These are phyloP conservation scores for Rhynchophorus ferrugineus DNA, from an alignment of 1,140 invertebrate genomes.

Conservation along the genomic window DNA sequence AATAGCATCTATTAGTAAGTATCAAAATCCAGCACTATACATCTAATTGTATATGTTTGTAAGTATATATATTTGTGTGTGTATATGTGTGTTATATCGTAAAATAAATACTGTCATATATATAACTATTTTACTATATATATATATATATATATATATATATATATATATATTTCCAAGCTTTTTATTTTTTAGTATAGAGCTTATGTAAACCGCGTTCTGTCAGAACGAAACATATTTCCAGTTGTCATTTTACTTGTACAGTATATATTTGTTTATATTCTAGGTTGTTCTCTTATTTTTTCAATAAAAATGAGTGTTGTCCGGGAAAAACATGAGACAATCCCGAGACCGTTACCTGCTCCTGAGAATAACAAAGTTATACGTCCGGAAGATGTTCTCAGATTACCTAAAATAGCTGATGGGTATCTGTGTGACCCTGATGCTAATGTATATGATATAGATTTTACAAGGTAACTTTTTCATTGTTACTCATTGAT, in stretches of 20 bases:
- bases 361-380: constrained; percentile 21
- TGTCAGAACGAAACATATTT: not conserved
- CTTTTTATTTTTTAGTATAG: constrained; percentile 1
- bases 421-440: constrained; percentile 83
- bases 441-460: constrained; percentile 94
- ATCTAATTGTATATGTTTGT: too few species aligned
- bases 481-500: not conserved
- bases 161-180: too few species aligned
- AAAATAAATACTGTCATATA: too few species aligned
- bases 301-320: constrained; percentile 34
- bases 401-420: constrained; percentile 52
- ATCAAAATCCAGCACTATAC: too few species aligned
- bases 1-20: too few species aligned
- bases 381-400: constrained; percentile 56
- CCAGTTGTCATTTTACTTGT: not conserved
- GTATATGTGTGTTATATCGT: too few species aligned
- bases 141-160: too few species aligned
- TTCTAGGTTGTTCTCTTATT: constrained; percentile 1
- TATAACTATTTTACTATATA: too few species aligned
- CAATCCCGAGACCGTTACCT: constrained; percentile 24
- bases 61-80: too few species aligned
- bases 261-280: constrained; percentile 8
- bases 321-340: constrained; percentile 34
- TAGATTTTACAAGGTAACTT: constrained; percentile 80
- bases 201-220: constrained; percentile 4